phyloP scores from a whole-genome alignment of 2,113 vertebrate genomes.

The Larimichthys polyactis region DNA sequence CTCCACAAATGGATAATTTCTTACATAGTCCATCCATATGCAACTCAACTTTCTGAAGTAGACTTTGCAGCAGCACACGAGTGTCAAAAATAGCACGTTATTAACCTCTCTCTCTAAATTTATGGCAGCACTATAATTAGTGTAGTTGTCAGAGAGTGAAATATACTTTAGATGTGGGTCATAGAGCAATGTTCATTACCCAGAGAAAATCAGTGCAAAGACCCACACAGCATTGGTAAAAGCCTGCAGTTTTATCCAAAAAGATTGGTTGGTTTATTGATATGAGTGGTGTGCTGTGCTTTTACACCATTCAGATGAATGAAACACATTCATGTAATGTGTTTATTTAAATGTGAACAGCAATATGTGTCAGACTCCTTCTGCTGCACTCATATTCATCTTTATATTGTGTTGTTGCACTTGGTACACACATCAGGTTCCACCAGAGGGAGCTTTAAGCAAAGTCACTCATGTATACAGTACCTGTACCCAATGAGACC shows the following conservation, averaged over 20 bases:
- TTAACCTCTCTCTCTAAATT: conserved; percentile 77
- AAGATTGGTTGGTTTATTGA: background rate
- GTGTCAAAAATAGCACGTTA: conserved; percentile 77
- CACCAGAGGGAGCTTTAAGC: conserved; percentile 74
- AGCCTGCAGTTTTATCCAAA: background rate
- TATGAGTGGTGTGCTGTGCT: background rate
- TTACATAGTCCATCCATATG: conserved; percentile 16
- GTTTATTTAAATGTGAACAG: background rate
- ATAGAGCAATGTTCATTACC: conserved; percentile 63
- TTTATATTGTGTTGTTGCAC: background rate
- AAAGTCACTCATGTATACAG: conserved; percentile 39
- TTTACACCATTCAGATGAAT: background rate
- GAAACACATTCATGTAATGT: background rate
- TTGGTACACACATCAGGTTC: conserved; percentile 18
- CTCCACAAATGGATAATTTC: conserved; percentile 7
- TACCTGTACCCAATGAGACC: background rate
- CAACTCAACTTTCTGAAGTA: conserved; percentile 48
- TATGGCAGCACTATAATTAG: conserved; percentile 76
- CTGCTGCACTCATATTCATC: background rate
- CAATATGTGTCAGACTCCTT: background rate
- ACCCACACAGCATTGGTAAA: conserved; percentile 24
- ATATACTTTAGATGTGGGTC: conserved; percentile 74
- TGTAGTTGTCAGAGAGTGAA: conserved; percentile 73
- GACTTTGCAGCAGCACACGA: conserved; percentile 31
- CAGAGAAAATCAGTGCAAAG: conserved; percentile 51